Conservation (phyloP, 1,140 invertebrate genomes). For the Caenorhabditis elegans region WBcel235 BX284605.5:8372501-8373000, state of each 20-base stretch:
- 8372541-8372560: neutral
- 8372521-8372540: neutral
- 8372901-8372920: constrained; percentile 71
- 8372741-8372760: constrained; percentile 94
- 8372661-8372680: constrained; percentile 65
- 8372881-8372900: constrained; percentile 70
- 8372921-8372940: constrained; percentile 68
- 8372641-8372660: neutral
- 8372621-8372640: constrained; percentile 5
- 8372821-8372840: neutral
- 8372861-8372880: constrained; percentile 69
- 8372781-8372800: constrained; percentile 83
- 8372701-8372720: constrained; percentile 86
- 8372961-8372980: constrained; percentile 66
- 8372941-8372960: constrained; percentile 67
- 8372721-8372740: constrained; percentile 89
- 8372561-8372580: neutral
- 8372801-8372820: constrained; percentile 64
- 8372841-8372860: too few relatives aligned
- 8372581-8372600: neutral
- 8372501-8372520: neutral
- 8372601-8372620: neutral
- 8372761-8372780: constrained; percentile 90
- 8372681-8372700: constrained; percentile 74
- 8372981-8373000: constrained; percentile 66